Base-by-base conservation (phyloP, 1,140 invertebrate genomes). In the Dinoponera quadriceps region DNA sequence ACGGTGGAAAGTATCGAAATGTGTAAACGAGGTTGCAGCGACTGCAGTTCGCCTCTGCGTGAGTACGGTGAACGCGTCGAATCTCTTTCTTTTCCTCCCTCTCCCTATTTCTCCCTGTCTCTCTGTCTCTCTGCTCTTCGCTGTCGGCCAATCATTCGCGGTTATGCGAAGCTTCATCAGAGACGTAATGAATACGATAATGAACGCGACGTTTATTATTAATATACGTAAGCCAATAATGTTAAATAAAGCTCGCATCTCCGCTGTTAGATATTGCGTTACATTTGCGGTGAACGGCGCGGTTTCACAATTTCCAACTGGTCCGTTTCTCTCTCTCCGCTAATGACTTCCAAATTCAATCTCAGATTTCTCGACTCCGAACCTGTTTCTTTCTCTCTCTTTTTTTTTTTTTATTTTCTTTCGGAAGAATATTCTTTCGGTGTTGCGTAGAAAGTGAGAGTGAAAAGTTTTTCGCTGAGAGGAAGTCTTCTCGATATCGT, bases 1-100 rank as follows among this genome's bases (percentile, higher is more conserved):
- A n/a, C 49, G 63, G 14, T 22, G 51, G 51, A 80, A 80, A 80
- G 51, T 80, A 59, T 80, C 65, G 22, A 29, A 33, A 80, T 80
- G 65, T 69, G 75, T 44, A 80, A 69, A 78, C 33, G 63, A 78
- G 74, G 20, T 33, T 55, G 33, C 27, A 38, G 51, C 65, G 13
- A 44, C 27, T 48, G 33, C 57, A 33, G 22, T 44, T 33, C 5
- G 29, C 29, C 5, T 33, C 29, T 33, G 29, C 29, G 29, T 5
- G 29, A 5, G 29, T 33, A 5, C 29, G 29, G 29, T 33, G 5
- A 33, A n/a, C n/a, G n/a, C n/a, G n/a, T n/a, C n/a, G n/a, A n/a
- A n/a, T n/a, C 20, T 16, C 7, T 25, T 3, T 57, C 9, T 25
- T 18, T 54, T 9, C 29, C 13, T 20, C 2, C 16, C 7, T 63